Base-by-base conservation (phyloP, 2,113 vertebrate genomes). In the Plectropomus leopardus region DNA sequence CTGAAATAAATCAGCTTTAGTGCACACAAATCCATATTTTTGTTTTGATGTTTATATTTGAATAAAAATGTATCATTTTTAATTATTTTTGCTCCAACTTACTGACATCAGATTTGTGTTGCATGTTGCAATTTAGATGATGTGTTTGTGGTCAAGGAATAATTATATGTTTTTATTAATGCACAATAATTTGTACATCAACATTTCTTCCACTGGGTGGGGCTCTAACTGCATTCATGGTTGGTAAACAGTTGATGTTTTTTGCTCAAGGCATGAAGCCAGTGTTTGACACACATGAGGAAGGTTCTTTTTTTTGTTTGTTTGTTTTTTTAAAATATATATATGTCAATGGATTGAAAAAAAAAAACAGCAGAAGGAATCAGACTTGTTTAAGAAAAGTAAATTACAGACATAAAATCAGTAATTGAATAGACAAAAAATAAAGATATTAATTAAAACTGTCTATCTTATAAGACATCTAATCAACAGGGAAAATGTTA, bases 161-260 rank as follows among this genome's bases (percentile, higher is more conserved):
- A 19, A 48, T 60, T 24, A 4, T 47, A 23, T 72, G 44, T 23
- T 2, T 64, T 28, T 24, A 51, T 23, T n/a, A 30, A 23, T 45
- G 26, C 51, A 8, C 24, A 59, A 30, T 4, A 0, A 14, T n/a
- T 26, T 86, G 85, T 50, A 59, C 3, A 6, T 82, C 5, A 15
- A 28, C 28, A 42, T 72, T 81, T 60, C 24, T 21, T 75, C 89
- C 92, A 90, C 88, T 83, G 51, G 92, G 64, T 85, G 92, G 82
- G 0, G 86, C 34, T 24, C n/a, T 68, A 42, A 55, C 2, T 50
- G 42, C 48, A n/a, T 26, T 21, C 34, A 48, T 17, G 3, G 5
- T 48, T 36, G 50, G 3, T 10, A 7, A n/a, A 30, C 11, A 6
- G 8, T 9, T 64, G 9, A 40, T 1, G 7, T 15, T 45, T 9